phyloP scores from a whole-genome alignment of 2,888 invertebrate species.

The Nemoura dubitans region DNA sequence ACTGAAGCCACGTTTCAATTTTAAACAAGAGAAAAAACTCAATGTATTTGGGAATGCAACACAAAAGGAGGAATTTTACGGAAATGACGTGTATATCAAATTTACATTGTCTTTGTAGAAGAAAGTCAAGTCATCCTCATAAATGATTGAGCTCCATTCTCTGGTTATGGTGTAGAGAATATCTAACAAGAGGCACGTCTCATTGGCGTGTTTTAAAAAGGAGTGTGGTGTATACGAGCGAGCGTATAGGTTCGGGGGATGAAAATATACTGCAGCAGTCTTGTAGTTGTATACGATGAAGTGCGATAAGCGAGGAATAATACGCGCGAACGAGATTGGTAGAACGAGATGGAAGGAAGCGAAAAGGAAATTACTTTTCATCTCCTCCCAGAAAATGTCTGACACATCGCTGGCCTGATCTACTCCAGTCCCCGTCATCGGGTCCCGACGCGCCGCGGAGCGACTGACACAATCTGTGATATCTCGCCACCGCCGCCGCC shows the following conservation, averaged over 20 bases:
- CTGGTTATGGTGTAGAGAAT: not conserved
- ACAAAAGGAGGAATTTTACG: not conserved
- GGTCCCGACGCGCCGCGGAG: not conserved
- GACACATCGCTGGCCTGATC: slow-evolving; percentile 14
- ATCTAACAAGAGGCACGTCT: not conserved
- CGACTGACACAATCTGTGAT: not conserved
- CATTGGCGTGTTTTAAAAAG: not conserved
- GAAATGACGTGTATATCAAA: not conserved
- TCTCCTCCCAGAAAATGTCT: slow-evolving; percentile 40
- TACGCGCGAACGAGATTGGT: slow-evolving; percentile 48
- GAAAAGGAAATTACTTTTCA: slow-evolving; percentile 46
- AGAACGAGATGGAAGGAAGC: slow-evolving; percentile 24
- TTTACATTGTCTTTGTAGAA: slow-evolving; percentile 1
- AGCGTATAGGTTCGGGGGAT: slow-evolving; percentile 3
- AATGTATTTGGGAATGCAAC: not conserved
- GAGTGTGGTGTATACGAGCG: slow-evolving; percentile 8
- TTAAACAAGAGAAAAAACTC: not conserved
- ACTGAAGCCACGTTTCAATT: not conserved
- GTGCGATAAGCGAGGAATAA: slow-evolving; percentile 37
- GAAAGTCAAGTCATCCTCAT: not conserved
- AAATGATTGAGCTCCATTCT: not conserved
- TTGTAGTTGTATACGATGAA: slow-evolving; percentile 5
- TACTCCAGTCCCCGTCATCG: slow-evolving; percentile 1
- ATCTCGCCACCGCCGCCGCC: not conserved
- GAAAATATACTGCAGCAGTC: not conserved